Evolutionary conservation across 2,113 vertebrate species (phyloP).

Genomic region (Sinocyclocheilus anshuiensis): DNA sequence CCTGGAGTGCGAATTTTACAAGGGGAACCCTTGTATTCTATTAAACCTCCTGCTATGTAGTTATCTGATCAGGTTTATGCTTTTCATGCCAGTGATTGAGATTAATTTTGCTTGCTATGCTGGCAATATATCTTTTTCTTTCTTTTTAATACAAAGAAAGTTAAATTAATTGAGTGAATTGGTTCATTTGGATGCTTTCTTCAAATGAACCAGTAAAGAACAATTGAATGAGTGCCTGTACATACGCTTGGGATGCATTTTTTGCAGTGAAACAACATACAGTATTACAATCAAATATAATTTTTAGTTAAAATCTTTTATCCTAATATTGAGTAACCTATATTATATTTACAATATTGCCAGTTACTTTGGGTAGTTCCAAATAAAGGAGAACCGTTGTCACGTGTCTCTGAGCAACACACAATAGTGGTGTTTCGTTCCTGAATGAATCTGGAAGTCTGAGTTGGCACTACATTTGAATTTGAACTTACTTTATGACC

Average conservation of each 20-base stretch:
- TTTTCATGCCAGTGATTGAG: conserved; percentile 46
- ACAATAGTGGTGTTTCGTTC: too few species aligned
- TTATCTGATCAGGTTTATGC: conserved; percentile 54
- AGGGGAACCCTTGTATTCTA: neutral
- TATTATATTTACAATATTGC: neutral
- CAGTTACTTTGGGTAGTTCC: neutral
- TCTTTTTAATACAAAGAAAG: neutral
- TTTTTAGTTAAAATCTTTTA: neutral
- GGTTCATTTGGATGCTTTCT: neutral
- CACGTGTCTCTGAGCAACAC: too few species aligned
- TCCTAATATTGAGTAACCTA: neutral
- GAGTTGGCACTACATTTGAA: too few species aligned
- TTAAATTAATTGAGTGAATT: neutral
- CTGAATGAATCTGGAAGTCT: too few species aligned
- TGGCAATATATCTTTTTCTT: neutral
- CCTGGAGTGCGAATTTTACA: too few species aligned
- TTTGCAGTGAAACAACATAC: neutral
- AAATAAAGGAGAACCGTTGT: neutral
- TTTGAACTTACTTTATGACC: too few species aligned
- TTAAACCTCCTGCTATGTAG: conserved; percentile 51
- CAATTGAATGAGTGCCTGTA: neutral
- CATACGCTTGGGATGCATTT: neutral
- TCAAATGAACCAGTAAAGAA: neutral
- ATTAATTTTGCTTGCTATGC: neutral
- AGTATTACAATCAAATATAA: neutral